phyloP scores from a whole-genome alignment of 2,797 vertebrate species.

The Rhinogobio ventralis region DNA sequence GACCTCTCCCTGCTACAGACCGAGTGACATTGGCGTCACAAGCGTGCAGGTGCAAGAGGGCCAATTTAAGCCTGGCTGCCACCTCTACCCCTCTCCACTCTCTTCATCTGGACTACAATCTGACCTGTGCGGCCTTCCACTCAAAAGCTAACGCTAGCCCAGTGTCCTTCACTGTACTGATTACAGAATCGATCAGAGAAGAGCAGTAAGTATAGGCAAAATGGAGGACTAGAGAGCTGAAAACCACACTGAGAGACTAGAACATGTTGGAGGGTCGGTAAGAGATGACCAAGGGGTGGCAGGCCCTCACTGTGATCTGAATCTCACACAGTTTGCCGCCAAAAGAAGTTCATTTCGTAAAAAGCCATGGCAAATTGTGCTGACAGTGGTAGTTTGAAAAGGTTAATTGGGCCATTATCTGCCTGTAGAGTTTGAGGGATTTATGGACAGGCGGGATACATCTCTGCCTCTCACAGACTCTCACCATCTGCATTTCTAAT shows the following conservation, averaged over 20 bases:
- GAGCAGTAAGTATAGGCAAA: constrained; percentile 50
- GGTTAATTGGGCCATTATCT: constrained; percentile 86
- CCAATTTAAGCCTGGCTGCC: constrained; percentile 54
- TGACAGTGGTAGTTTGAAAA: constrained; percentile 81
- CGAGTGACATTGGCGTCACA: constrained; percentile 27
- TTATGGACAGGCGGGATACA: constrained; percentile 75
- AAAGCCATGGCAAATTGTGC: constrained; percentile 67
- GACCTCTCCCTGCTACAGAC: constrained; percentile 43
- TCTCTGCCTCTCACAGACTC: constrained; percentile 65
- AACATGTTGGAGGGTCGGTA: constrained; percentile 22
- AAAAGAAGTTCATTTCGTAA: constrained; percentile 66
- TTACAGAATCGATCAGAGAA: constrained; percentile 70
- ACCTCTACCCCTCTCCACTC: constrained; percentile 34
- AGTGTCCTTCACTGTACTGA: constrained; percentile 60
- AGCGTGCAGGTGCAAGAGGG: constrained; percentile 49
- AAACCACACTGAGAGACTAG: constrained; percentile 65
- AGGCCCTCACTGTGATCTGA: constrained; percentile 66
- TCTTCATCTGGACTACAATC: constrained; percentile 61
- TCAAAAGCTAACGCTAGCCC: constrained; percentile 44
- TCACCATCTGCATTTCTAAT: constrained; percentile 43
- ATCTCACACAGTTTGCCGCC: constrained; percentile 56
- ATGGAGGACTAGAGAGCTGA: constrained; percentile 61
- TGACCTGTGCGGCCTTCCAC: constrained; percentile 64
- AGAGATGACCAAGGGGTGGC: constrained; percentile 61
- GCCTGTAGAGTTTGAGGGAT: constrained; percentile 82